Conservation (phyloP, 1,140 invertebrate genomes). For the Hestina assimilis region DNA sequence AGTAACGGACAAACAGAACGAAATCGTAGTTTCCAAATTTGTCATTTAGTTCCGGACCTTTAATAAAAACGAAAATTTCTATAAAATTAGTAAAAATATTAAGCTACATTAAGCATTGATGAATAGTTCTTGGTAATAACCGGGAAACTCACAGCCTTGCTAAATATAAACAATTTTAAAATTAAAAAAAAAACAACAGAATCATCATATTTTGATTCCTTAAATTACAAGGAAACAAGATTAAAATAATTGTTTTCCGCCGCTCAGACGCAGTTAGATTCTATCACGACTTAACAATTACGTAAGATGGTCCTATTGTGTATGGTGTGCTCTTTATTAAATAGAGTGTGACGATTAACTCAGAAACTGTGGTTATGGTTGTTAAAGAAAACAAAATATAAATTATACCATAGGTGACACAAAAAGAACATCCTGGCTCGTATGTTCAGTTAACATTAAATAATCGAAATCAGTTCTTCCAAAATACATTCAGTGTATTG, state of each 20-base stretch:
- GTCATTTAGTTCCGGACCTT: no score
- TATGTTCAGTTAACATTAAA: no score
- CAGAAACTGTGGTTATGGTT: not conserved
- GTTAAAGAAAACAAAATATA: not conserved
- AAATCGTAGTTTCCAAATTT: no score
- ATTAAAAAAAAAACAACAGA: slow-evolving; percentile 3
- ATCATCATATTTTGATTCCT: not conserved
- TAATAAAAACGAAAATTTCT: no score
- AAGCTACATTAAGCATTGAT: no score
- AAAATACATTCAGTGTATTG: no score
- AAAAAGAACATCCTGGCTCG: no score
- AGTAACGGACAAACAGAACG: no score
- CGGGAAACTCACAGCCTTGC: not conserved
- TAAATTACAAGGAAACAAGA: slow-evolving; percentile 14
- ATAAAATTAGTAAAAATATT: no score
- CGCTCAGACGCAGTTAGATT: slow-evolving; percentile 4
- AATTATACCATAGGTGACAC: no score
- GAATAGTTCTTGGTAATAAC: no score
- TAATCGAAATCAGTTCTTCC: no score
- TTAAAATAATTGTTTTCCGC: not conserved
- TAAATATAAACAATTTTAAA: not conserved
- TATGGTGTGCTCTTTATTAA: slow-evolving; percentile 4
- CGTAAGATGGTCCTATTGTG: slow-evolving; percentile 1
- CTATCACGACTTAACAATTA: not conserved
- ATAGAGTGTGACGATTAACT: slow-evolving; percentile 7